Evolutionary conservation across 2,888 invertebrate species (phyloP).

Genomic region (Synanthedon andrenaeformis): DNA sequence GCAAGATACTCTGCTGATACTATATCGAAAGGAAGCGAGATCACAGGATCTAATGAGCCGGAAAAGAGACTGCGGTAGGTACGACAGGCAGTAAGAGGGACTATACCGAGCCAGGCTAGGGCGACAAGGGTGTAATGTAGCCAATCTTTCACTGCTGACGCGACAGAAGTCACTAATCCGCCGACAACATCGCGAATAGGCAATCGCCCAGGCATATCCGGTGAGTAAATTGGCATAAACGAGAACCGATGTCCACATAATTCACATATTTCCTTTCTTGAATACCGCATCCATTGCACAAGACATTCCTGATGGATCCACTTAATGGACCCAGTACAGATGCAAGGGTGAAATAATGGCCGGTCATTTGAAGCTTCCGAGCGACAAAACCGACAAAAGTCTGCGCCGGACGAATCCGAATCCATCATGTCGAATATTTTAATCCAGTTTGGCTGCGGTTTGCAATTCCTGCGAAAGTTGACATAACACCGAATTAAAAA

Average conservation of each 20-base stretch:
- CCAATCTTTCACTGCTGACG: conserved; percentile 96
- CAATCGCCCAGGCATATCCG: conserved; percentile 98
- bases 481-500: conserved; percentile 9
- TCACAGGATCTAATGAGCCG: conserved; percentile 86
- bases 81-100: conserved; percentile 95
- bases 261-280: conserved; percentile 98
- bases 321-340: conserved; percentile 98
- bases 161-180: conserved; percentile 89
- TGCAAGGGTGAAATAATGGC: conserved; percentile 97
- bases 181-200: conserved; percentile 93
- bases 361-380: conserved; percentile 93
- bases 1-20: conserved; percentile 93
- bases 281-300: conserved; percentile 99
- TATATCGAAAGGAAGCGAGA: conserved; percentile 91
- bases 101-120: conserved; percentile 96
- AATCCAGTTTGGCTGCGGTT: conserved; percentile 56
- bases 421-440: conserved; percentile 52
- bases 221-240: conserved; percentile 99
- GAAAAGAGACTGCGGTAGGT: conserved; percentile 95
- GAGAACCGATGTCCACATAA: conserved; percentile 97
- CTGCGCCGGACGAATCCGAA: conserved; percentile 73
- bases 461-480: conserved; percentile 43
- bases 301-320: conserved; percentile 99
- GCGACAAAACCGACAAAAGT: conserved; percentile 98
- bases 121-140: conserved; percentile 97